Percentiles rank a stretch among this genome's conserved stretches.
These are phyloP conservation scores for Aradus depressus DNA, from an alignment of 2,888 invertebrate species.

Conservation along the genomic window DNA sequence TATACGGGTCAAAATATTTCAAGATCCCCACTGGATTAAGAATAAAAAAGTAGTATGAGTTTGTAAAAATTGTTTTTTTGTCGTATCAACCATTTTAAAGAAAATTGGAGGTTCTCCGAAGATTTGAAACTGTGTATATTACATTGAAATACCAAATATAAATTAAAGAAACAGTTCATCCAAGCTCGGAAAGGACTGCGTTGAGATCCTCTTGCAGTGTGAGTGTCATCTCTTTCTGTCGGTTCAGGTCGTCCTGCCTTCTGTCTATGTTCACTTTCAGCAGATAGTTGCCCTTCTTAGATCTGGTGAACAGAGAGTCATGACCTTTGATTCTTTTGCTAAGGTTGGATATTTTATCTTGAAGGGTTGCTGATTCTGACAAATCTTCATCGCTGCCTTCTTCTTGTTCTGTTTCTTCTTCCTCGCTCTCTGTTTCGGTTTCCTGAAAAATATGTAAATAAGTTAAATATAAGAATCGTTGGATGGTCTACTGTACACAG, in stretches of 20 bases:
- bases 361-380: constrained; percentile 52
- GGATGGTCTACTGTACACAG: too few relatives aligned
- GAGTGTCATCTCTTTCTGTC: constrained; percentile 67
- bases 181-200: constrained; percentile 73
- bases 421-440: constrained; percentile 49
- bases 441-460: constrained; percentile 24
- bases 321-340: constrained; percentile 51
- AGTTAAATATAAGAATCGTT: too few relatives aligned
- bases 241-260: constrained; percentile 71
- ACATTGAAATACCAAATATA: too few relatives aligned
- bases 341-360: constrained; percentile 55
- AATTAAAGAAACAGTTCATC: too few relatives aligned
- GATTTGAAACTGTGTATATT: too few relatives aligned
- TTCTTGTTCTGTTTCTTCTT: constrained; percentile 54
- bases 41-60: too few relatives aligned
- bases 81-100: too few relatives aligned
- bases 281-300: constrained; percentile 80
- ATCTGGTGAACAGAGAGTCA: constrained; percentile 63
- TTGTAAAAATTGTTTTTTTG: too few relatives aligned
- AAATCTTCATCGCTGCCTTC: constrained; percentile 54
- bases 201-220: constrained; percentile 72
- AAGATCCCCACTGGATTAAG: too few relatives aligned
- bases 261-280: constrained; percentile 79
- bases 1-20: too few relatives aligned
- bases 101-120: too few relatives aligned